Percentiles rank a stretch among this genome's conserved stretches.
Evolutionary conservation across 2,888 invertebrate species (phyloP).

Genomic region (Diadegma fenestrale): DNA sequence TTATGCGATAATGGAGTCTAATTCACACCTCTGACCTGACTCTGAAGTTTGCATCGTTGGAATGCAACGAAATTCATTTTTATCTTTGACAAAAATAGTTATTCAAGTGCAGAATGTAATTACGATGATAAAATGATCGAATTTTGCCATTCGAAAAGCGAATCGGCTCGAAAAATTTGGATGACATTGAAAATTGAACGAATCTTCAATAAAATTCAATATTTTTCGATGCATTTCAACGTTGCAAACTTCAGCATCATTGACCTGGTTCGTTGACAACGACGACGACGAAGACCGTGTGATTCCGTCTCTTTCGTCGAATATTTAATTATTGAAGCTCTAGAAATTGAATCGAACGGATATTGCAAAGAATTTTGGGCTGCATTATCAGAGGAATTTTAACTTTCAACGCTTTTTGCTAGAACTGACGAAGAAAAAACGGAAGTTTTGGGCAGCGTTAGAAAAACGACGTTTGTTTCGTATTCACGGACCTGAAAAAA

Average conservation of each 20-base stretch:
- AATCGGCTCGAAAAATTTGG: too few species aligned
- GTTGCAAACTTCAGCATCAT: too few species aligned
- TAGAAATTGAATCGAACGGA: background rate
- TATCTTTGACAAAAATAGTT: too few species aligned
- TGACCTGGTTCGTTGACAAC: background rate
- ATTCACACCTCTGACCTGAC: background rate
- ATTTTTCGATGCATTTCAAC: too few species aligned
- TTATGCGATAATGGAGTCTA: too few species aligned
- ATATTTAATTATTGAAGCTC: background rate
- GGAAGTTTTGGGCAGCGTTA: slow-evolving; percentile 12
- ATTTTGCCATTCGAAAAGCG: too few species aligned
- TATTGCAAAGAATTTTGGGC: background rate
- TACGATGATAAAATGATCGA: too few species aligned
- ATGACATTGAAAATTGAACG: too few species aligned
- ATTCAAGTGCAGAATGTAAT: too few species aligned
- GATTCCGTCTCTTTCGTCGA: background rate
- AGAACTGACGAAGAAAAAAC: background rate
- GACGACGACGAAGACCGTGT: background rate
- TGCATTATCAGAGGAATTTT: background rate
- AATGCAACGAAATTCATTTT: too few species aligned
- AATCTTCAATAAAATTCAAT: too few species aligned
- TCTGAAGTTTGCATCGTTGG: too few species aligned
- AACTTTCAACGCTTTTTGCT: background rate
- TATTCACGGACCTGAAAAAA: slow-evolving; percentile 16
- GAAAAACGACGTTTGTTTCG: background rate